phyloP scores from a whole-genome alignment of 2,797 vertebrate genomes.

The Cuculus canorus region DNA sequence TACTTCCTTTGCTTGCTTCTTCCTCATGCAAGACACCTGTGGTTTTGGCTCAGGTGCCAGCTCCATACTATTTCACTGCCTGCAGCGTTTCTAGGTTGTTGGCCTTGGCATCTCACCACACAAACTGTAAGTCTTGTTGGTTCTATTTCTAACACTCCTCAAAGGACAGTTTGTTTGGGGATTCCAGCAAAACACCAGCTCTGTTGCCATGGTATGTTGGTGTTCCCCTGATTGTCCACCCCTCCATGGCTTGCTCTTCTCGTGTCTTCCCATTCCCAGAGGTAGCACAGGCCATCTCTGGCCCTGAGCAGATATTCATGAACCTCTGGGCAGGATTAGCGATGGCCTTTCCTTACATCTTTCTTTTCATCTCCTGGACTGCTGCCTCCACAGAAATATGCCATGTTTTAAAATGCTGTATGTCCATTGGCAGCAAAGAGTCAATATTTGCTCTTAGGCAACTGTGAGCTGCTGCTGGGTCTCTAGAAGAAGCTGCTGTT shows the following conservation, averaged over 20 bases:
- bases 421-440: not conserved
- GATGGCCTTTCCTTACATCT: not conserved
- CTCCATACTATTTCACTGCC: rapidly evolving
- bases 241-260: not conserved
- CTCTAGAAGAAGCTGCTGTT: not conserved
- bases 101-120: rapidly evolving
- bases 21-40: not conserved
- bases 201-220: not conserved
- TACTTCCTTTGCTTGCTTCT: not conserved
- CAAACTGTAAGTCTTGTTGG: not conserved
- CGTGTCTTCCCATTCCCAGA: not conserved
- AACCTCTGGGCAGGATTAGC: rapidly evolving
- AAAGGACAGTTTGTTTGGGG: rapidly evolving
- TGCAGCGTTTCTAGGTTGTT: rapidly evolving
- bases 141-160: not conserved
- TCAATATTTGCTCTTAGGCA: not conserved
- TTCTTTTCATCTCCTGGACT: not conserved
- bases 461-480: not conserved
- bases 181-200: rapidly evolving
- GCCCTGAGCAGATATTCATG: not conserved
- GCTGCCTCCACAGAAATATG: not conserved
- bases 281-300: not conserved
- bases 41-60: rapidly evolving
- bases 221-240: not conserved
- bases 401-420: not conserved